Evolutionary conservation across 2,113 vertebrate genomes (phyloP).

Genomic region (Megaptera novaeangliae): DNA sequence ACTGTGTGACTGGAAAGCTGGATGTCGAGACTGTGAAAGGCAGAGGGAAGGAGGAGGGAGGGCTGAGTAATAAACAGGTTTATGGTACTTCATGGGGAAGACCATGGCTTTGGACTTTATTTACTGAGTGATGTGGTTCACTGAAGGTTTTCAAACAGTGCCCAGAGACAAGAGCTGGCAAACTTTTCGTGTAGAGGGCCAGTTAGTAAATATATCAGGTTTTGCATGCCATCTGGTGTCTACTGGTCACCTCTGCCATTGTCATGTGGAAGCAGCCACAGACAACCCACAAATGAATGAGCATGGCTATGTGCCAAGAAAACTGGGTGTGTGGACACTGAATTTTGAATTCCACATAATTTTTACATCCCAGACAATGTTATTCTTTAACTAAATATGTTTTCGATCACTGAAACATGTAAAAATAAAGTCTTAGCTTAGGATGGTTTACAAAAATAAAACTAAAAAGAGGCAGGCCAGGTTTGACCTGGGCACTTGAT

Average conservation of each 20-base stretch:
- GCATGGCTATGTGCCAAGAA: neutral
- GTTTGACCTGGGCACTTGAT: neutral
- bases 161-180: neutral
- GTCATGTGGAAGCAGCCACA: neutral
- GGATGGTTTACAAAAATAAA: neutral
- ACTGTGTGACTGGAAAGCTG: neutral
- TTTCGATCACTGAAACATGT: neutral
- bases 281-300: neutral
- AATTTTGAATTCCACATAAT: neutral
- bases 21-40: neutral
- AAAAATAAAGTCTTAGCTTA: neutral
- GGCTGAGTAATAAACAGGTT: neutral
- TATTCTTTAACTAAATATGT: neutral
- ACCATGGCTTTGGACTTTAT: neutral
- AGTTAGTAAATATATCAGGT: neutral
- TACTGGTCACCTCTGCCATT: neutral
- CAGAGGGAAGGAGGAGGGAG: neutral
- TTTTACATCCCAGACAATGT: neutral
- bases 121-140: neutral
- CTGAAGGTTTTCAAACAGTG: neutral
- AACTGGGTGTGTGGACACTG: neutral
- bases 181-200: neutral
- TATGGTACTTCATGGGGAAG: neutral
- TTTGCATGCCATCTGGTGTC: neutral
- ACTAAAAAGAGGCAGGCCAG: neutral